Evolutionary conservation across 2,888 invertebrate genomes (phyloP).

Genomic region (Torymus texanus): DNA sequence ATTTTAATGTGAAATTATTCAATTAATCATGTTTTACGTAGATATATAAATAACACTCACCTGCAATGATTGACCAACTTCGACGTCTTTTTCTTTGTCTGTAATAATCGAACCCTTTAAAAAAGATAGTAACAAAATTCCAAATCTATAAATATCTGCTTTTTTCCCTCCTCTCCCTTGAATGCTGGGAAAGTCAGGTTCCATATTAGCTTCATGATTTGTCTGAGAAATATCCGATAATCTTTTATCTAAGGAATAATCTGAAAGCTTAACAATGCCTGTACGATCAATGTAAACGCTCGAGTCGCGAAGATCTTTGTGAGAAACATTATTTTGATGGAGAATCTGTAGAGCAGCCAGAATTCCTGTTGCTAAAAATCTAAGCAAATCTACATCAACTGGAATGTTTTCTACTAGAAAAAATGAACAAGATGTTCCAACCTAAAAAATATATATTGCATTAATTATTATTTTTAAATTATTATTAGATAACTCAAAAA

Average conservation of each 20-base stretch:
- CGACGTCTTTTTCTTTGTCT: slow-evolving; percentile 76
- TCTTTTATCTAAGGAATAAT: slow-evolving; percentile 84
- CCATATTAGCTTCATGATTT: slow-evolving; percentile 68
- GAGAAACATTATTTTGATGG: slow-evolving; percentile 88
- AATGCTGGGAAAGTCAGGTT: slow-evolving; percentile 70
- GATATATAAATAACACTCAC: slow-evolving; percentile 8
- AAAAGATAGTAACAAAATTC: slow-evolving; percentile 82
- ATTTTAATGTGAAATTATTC: neutral
- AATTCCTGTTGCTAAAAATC: slow-evolving; percentile 83
- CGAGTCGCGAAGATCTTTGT: slow-evolving; percentile 86
- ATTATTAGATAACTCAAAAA: slow-evolving; percentile 5
- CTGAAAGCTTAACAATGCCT: slow-evolving; percentile 80
- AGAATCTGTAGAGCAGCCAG: slow-evolving; percentile 86
- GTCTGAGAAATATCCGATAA: slow-evolving; percentile 78
- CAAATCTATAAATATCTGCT: slow-evolving; percentile 85
- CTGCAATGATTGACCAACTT: slow-evolving; percentile 78
- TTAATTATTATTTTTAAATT: neutral
- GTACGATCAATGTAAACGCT: slow-evolving; percentile 84
- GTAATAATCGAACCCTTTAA: slow-evolving; percentile 77
- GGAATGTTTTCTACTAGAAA: slow-evolving; percentile 77
- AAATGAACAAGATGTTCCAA: slow-evolving; percentile 74
- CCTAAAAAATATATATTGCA: slow-evolving; percentile 62
- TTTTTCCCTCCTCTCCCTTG: slow-evolving; percentile 80
- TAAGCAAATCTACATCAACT: slow-evolving; percentile 78
- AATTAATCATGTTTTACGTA: neutral